Evolutionary conservation across 2,888 invertebrate species (phyloP), one percentile per base, ranked within the genome.

Genomic region (Diogma glabrata): DNA sequence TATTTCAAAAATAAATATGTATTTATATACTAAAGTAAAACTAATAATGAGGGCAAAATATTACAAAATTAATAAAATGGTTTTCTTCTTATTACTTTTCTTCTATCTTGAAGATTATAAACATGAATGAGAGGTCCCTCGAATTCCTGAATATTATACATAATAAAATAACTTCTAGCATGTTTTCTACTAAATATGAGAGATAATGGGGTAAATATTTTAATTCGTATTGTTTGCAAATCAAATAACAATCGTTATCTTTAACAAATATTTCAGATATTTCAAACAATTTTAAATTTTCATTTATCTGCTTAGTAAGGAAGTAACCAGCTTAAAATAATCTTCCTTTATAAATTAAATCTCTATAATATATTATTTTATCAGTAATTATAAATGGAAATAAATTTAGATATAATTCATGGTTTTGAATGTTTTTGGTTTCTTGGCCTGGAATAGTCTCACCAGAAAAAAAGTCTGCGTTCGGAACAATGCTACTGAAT

Each of bases 71-170:
- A 5, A 40, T 40, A 19, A 19, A 40, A 40, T 40, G 10, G 19
- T 19, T 40, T 40, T 40, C 40, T 40, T 40, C 40, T 40, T 20
- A 40, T 40, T 20, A 40, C 19, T 20, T 20, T 40, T 40, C 40
- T 38, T 38, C 19, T 38, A 3, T 38, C 17, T 14, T 38, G 3
- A 38, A 38, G 16, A 9, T 20, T 20, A 40, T 40, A 9, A 9
- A 10, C 10, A 40, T 40, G 10, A 40, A 40, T 40, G 19, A 22
- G 38, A 1, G 38, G 38, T 38, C 38, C 17, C 12, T 38, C 38
- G 19, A 38, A 38, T 38, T 38, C 38, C 16, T 10, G 8, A 38
- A 16, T 38, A 38, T 38, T 38, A n/a, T n/a, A 38, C 16, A 38
- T 38, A 38, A 16, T 17, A 8, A 38, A 2, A 38, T 16, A 8